Base-by-base conservation (phyloP, 2,113 vertebrate genomes). In the Macquaria ambigua region DNA sequence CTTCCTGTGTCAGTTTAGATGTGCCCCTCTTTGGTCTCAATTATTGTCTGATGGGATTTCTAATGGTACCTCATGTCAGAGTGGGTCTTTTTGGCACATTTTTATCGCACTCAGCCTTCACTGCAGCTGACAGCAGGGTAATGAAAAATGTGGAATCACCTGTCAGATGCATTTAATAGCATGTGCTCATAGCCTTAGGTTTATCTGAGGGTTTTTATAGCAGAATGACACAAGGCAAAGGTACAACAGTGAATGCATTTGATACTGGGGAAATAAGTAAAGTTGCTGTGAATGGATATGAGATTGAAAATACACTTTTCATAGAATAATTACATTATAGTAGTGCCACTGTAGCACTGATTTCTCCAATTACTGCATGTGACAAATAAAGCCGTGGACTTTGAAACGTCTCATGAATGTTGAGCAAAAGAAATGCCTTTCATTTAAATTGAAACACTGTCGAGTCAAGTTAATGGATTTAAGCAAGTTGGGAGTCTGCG, bases 1-100 rank as follows among this genome's bases (percentile, higher is more conserved):
- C 55, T 56, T 75, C 61, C 11, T 14, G 64, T 90, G 90, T 90
- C 89, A 87, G 71, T 87, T 79, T 52, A 55, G 85, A 88, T 69
- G 76, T 82, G 81, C 43, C 77, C 77, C 74, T 87, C 75, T 89
- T 83, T 89, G 71, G 62, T 87, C 91, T 93, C 85, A 88, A 83
- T 92, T 92, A 92, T 88, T 77, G 82, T 84, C 82, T 71, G 89
- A 88, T 81, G 80, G 87, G 84, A 85, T 85, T 90, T 90, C 77
- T 87, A 87, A 85, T 90, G 72, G 73, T 82, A 70, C n/a, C 62
- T 77, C 70, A 53, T 84, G 85, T 87, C 83, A 89, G 79, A 80
- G 55, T 18, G 64, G 70, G 16, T 69, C 59, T 62, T 75, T 83
- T 72, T 83, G 83, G 50, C 81, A 85, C 85, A 66, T 85, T 87